Evolutionary conservation across 2,113 vertebrate genomes (phyloP).

Genomic region (Pygoscelis antarcticus): DNA sequence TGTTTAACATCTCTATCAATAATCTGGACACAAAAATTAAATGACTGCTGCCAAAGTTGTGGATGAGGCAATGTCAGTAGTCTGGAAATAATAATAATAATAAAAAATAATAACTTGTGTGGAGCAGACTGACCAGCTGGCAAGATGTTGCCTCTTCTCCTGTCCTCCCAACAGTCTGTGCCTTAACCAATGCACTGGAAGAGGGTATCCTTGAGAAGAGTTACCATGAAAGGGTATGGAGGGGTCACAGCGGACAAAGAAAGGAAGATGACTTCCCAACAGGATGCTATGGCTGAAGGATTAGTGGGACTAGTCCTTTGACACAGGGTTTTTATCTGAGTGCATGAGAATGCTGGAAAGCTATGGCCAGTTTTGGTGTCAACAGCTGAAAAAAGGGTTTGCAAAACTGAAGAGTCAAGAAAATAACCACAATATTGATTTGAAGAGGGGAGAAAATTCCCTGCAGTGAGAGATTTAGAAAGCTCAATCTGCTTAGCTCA

Average conservation of each 20-base stretch:
- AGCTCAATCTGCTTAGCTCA: constrained; percentile 59
- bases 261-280: background rate
- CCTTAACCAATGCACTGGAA: background rate
- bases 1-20: background rate
- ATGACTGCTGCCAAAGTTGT: background rate
- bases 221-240: background rate
- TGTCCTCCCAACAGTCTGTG: background rate
- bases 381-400: background rate
- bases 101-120: too few species aligned
- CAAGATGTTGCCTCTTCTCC: background rate
- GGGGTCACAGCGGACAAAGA: background rate
- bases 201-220: background rate
- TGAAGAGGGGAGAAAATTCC: constrained; percentile 37
- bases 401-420: background rate
- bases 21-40: background rate
- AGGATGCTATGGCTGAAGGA: background rate
- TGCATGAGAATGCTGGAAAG: background rate
- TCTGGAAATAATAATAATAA: background rate
- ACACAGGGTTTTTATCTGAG: background rate
- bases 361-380: background rate
- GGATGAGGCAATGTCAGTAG: background rate
- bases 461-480: constrained; percentile 40
- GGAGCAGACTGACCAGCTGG: background rate
- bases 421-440: constrained; percentile 45
- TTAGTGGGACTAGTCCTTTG: background rate